Base-by-base conservation (phyloP, 1,140 invertebrate species). In the Ectropis grisescens region DNA sequence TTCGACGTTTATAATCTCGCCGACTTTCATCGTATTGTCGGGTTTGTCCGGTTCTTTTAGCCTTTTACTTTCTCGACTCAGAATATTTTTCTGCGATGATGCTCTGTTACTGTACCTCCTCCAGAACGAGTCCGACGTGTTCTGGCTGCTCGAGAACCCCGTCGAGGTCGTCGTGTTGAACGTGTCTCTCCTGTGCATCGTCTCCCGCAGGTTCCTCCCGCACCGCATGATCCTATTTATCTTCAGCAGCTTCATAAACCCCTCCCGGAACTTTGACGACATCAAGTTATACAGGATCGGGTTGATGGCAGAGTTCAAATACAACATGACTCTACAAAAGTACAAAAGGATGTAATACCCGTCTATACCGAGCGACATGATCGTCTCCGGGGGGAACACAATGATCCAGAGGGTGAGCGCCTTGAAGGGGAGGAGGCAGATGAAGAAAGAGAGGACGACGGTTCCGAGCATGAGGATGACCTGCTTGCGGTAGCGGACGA, bases 201-300 rank as follows among this genome's bases (percentile, higher is more conserved):
- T 82, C 13, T 75, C 69, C 32, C 71, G 71, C 31, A 81, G 66
- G 37, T 62, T 72, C 37, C 62, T 70, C 9, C 66, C 58, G 47
- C 61, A 83, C 29, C 56, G 68, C 61, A 81, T 79, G 24, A 83
- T 41, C 35, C 74, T 82, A 48, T 82, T 83, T 29, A 83, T 68
- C 33, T 47, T 72, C 14, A 88, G 82, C 26, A 92, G 54, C 29
- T 85, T 88, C 5, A 89, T 75, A 54, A 95, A 95, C 0, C 93
- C 93, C 10, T 90, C 88, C 7, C 94, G 85, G 78, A 96, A 96
- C 72, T 95, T 96, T 0, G 92, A 93, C n/a, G 93, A 95, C 90
- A 94, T 94, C 8, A 94, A 83, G 67, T 93, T 93, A 76, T 96
- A 96, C 9, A 96, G 84, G 47, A 96, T 93, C 2, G 94, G 94